Percentiles rank a stretch among this genome's conserved stretches.
Evolutionary conservation across 2,888 invertebrate genomes (phyloP).

Genomic region (Stenolophus ochropezus): DNA sequence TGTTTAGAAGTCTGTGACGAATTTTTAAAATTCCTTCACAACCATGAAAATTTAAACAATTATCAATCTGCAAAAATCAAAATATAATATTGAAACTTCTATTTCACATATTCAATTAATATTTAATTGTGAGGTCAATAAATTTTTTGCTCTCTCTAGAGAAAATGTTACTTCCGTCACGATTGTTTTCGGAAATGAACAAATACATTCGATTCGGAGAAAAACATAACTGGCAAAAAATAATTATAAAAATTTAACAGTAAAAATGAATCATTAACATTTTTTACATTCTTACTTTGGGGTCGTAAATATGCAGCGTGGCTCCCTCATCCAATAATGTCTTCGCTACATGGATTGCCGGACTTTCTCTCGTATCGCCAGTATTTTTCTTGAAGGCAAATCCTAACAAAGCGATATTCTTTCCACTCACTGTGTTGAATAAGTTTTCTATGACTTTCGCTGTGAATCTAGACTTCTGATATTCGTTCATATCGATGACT

Average conservation of each 20-base stretch:
- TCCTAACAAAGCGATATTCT: constrained; percentile 95
- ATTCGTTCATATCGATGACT: constrained; percentile 97
- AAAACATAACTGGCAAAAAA: too few species aligned
- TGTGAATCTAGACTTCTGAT: constrained; percentile 95
- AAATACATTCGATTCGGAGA: too few species aligned
- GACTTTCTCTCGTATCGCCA: constrained; percentile 97
- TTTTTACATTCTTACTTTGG: constrained; percentile 88
- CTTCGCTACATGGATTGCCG: constrained; percentile 95
- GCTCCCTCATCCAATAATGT: constrained; percentile 97
- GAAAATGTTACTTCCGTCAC: too few species aligned
- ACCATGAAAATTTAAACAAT: too few species aligned
- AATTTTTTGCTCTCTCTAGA: too few species aligned
- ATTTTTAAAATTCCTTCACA: too few species aligned
- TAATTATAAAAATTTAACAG: background rate
- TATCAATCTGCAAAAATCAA: too few species aligned
- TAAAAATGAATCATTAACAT: background rate
- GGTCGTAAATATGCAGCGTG: constrained; percentile 95
- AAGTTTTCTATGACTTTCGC: constrained; percentile 90
- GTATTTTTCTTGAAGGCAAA: constrained; percentile 99
- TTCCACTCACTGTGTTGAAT: constrained; percentile 97
- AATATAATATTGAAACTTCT: too few species aligned
- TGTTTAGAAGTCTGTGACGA: too few species aligned
- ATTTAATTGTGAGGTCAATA: too few species aligned
- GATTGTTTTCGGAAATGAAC: too few species aligned
- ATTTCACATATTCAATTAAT: too few species aligned